A percentile compares a stretch with the other conserved stretches of the same genome.
Conservation (phyloP, 2,113 vertebrate genomes). For the Alligator sinensis region DNA sequence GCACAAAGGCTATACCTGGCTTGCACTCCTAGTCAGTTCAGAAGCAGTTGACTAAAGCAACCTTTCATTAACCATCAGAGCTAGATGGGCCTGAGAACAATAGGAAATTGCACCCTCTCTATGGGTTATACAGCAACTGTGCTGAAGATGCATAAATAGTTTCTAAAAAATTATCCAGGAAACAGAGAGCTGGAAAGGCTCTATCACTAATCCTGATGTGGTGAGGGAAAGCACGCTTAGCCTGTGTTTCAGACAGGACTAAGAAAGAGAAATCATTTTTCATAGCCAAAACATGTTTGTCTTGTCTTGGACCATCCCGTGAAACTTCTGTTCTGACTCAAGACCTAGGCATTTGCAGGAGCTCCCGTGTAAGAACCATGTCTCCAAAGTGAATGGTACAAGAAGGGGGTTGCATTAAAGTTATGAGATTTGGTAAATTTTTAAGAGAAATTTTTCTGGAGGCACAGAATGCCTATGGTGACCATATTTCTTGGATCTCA, state of each 20-base stretch:
- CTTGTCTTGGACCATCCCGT: not conserved
- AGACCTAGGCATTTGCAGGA: not conserved
- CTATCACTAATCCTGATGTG: not conserved
- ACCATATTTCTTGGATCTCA: no score
- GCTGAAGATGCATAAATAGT: not conserved
- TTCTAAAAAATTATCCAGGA: not conserved
- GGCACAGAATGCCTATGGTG: no score
- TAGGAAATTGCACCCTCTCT: not conserved
- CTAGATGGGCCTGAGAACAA: not conserved
- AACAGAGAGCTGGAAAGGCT: constrained; percentile 2
- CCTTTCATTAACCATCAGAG: not conserved
- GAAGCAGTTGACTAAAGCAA: not conserved
- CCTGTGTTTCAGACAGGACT: not conserved
- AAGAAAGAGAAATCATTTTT: not conserved
- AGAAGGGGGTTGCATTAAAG: no score
- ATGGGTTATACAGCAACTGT: not conserved
- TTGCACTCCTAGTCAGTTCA: not conserved
- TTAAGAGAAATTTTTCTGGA: no score
- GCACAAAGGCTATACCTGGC: not conserved
- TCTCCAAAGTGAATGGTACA: no score
- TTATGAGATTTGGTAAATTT: no score
- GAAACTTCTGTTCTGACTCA: not conserved
- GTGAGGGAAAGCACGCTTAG: not conserved
- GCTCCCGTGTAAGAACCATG: not conserved
- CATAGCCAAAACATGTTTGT: not conserved